Percentiles rank a stretch among this genome's conserved stretches.
phyloP scores from a whole-genome alignment of 2,797 vertebrate genomes.

The Sternotherus odoratus region DNA sequence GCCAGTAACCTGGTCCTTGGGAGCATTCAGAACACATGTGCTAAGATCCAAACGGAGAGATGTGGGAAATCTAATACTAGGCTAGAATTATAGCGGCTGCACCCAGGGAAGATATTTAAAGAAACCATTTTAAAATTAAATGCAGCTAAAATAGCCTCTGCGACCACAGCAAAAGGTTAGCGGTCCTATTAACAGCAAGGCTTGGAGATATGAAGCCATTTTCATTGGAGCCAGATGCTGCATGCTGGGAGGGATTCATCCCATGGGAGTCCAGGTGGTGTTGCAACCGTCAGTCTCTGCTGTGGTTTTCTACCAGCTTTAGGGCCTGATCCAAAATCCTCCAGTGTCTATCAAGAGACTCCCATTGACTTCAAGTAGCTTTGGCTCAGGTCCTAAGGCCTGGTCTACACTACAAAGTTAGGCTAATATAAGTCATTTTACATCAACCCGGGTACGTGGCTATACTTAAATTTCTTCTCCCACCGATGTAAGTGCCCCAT shows the following conservation, averaged over 20 bases:
- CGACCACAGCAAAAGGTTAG: neutral
- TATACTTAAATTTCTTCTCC: neutral
- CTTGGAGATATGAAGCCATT: neutral
- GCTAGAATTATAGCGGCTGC: neutral
- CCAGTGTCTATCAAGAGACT: neutral
- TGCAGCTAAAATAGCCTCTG: neutral
- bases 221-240: neutral
- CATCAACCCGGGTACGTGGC: neutral
- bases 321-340: neutral
- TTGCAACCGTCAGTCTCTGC: neutral
- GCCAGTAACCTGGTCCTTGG: neutral
- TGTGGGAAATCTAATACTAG: neutral
- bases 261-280: neutral
- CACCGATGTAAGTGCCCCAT: neutral
- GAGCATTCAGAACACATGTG: neutral
- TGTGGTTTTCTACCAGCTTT: neutral
- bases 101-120: neutral
- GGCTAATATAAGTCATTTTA: neutral
- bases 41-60: neutral
- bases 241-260: neutral
- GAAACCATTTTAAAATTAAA: neutral
- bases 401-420: neutral
- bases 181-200: neutral
- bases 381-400: neutral
- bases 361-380: neutral